phyloP scores from a whole-genome alignment of 2,888 invertebrate species.

The Latrodectus elegans region DNA sequence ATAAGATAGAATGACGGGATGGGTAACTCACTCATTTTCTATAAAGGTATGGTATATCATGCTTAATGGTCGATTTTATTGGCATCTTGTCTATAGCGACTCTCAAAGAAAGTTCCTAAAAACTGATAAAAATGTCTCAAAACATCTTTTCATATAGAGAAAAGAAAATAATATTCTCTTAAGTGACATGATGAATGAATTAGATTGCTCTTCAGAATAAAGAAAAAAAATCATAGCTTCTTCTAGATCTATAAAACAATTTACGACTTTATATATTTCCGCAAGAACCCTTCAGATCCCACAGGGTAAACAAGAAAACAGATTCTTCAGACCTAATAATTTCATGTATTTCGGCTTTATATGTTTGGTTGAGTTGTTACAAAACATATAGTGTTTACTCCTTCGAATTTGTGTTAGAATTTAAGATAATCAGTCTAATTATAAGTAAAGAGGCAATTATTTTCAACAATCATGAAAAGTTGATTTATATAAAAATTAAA shows the following conservation, averaged over 20 bases:
- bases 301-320: not conserved
- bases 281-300: not conserved
- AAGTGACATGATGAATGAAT: conserved; percentile 47
- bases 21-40: too few species aligned
- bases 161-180: conserved; percentile 27
- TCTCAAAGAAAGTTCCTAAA: not conserved
- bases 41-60: too few species aligned
- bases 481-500: too few species aligned
- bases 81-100: not conserved
- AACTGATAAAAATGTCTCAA: not conserved
- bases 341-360: too few species aligned
- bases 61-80: not conserved
- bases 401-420: too few species aligned
- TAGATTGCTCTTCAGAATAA: not conserved
- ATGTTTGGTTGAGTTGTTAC: too few species aligned
- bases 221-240: not conserved
- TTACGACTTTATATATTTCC: not conserved
- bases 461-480: too few species aligned
- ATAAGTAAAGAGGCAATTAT: too few species aligned
- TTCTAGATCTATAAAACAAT: not conserved
- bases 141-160: not conserved
- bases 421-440: too few species aligned
- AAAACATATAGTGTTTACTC: too few species aligned
- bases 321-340: too few species aligned
- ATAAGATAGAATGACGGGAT: too few species aligned